Conservation (phyloP, 2,888 invertebrate genomes). For the Apodemia zela region DNA sequence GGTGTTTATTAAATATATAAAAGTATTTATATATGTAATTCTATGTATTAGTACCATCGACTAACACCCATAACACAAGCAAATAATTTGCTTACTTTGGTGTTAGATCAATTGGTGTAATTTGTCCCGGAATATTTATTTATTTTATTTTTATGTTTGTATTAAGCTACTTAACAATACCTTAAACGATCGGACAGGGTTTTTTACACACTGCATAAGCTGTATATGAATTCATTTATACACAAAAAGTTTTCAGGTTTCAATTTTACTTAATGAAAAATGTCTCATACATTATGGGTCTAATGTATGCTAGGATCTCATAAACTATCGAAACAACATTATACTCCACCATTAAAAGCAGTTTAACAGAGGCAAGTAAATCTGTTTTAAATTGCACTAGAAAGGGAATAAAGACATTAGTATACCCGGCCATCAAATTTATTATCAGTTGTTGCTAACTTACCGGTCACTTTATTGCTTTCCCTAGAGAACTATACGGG, state of each 20-base stretch:
- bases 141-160: no score
- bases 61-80: no score
- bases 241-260: background rate
- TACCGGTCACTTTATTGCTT: conserved; percentile 25
- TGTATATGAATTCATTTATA: background rate
- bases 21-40: no score
- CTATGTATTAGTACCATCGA: no score
- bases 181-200: no score
- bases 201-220: no score
- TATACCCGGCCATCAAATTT: conserved; percentile 26
- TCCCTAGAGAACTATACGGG: conserved; percentile 27
- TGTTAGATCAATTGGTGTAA: no score
- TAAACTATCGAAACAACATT: conserved; percentile 13
- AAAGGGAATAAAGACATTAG: conserved; percentile 21
- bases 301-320: background rate
- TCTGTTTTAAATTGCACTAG: conserved; percentile 21
- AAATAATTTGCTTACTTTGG: no score
- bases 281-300: background rate
- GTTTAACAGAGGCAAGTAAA: conserved; percentile 20
- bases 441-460: conserved; percentile 26
- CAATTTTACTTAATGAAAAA: background rate
- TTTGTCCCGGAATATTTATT: no score
- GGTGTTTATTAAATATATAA: no score
- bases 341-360: conserved; percentile 1
- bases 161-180: no score